phyloP scores from a whole-genome alignment of 2,113 vertebrate species.

The Falcunculus frontatus region DNA sequence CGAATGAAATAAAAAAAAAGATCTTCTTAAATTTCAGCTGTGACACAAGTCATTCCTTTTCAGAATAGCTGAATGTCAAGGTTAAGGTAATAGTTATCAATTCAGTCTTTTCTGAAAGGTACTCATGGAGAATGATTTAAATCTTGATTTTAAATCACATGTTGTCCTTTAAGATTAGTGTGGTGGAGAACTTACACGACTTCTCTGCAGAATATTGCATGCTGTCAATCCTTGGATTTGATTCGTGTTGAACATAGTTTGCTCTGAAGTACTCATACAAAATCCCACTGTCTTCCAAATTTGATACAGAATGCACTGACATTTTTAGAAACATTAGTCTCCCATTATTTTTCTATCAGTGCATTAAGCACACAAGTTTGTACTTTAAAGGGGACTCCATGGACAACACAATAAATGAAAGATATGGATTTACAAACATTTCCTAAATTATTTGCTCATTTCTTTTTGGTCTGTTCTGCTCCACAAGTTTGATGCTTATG shows the following conservation, averaged over 20 bases:
- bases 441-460: background rate
- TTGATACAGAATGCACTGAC: background rate
- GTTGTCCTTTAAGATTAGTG: background rate
- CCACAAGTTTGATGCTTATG: background rate
- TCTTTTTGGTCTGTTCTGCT: background rate
- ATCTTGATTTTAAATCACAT: slow-evolving; percentile 8
- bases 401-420: background rate
- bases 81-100: background rate
- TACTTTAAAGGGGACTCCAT: background rate
- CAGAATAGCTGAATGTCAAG: background rate
- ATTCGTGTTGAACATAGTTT: background rate
- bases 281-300: background rate
- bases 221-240: background rate
- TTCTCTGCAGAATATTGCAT: background rate
- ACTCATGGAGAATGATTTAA: background rate
- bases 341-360: background rate
- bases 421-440: background rate
- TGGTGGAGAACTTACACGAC: background rate
- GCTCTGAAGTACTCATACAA: background rate
- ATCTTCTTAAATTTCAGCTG: background rate
- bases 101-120: background rate
- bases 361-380: background rate
- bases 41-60: background rate
- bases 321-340: background rate
- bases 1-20: background rate